phyloP scores from a whole-genome alignment of 2,888 invertebrate genomes.

The Drosophila sordidula region DNA sequence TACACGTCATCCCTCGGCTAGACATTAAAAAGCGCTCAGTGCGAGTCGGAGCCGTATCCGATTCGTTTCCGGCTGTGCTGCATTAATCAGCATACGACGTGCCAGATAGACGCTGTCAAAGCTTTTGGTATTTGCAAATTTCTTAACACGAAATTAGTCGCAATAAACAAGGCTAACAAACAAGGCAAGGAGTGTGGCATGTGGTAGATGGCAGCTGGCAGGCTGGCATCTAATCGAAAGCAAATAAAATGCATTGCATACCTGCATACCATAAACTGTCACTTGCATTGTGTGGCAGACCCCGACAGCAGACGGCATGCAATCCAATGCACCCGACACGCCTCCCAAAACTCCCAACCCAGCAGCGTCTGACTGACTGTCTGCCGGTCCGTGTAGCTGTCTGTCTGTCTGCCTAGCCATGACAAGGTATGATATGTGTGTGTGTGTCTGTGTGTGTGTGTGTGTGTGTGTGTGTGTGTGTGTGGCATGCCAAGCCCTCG shows the following conservation, averaged over 20 bases:
- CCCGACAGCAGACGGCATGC: constrained; percentile 35
- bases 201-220: constrained; percentile 7
- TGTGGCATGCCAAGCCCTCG: constrained; percentile 69
- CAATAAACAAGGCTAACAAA: constrained; percentile 76
- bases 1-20: constrained; percentile 2
- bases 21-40: constrained; percentile 33
- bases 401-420: constrained; percentile 26
- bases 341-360: constrained; percentile 4
- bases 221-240: constrained; percentile 71
- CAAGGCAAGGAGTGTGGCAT: constrained; percentile 27
- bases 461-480: constrained; percentile 27
- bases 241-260: constrained; percentile 78
- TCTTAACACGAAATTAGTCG: constrained; percentile 80
- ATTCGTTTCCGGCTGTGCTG: constrained; percentile 38
- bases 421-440: constrained; percentile 19
- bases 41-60: constrained; percentile 33
- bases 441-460: neutral
- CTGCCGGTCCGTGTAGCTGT: constrained; percentile 13
- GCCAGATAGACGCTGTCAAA: constrained; percentile 47
- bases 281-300: constrained; percentile 62
- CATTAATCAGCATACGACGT: constrained; percentile 46
- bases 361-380: constrained; percentile 12
- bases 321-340: constrained; percentile 34
- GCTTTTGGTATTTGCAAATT: constrained; percentile 70
- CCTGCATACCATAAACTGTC: constrained; percentile 79